These are phyloP conservation scores for Ectemnius cavifrons DNA, from an alignment of 2,888 invertebrate genomes.

Conservation along the genomic window DNA sequence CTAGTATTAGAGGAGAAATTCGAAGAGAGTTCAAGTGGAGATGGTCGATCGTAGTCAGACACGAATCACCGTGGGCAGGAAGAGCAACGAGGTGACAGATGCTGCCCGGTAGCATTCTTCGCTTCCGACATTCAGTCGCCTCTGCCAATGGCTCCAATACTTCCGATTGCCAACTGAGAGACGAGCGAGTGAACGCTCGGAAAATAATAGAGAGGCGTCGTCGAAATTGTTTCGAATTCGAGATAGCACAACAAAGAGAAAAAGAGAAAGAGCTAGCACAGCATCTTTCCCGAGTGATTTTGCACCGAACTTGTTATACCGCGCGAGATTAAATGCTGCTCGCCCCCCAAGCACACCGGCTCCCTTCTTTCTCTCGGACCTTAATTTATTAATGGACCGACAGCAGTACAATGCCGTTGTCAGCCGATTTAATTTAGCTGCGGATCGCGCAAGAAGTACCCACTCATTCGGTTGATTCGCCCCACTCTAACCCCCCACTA, in stretches of 20 bases:
- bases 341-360: background rate
- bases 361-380: too few species aligned
- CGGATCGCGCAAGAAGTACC: too few species aligned
- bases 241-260: background rate
- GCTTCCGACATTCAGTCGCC: conserved; percentile 28
- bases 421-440: too few species aligned
- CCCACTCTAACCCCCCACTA: too few species aligned
- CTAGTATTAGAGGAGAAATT: too few species aligned
- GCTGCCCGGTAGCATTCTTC: conserved; percentile 17
- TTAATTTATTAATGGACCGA: too few species aligned
- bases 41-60: conserved; percentile 31
- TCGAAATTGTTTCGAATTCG: conserved; percentile 25
- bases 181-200: conserved; percentile 2
- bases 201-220: conserved; percentile 20
- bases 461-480: too few species aligned
- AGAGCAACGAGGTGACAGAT: conserved; percentile 36
- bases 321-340: too few species aligned
- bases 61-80: conserved; percentile 7
- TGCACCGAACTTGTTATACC: too few species aligned
- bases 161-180: conserved; percentile 12
- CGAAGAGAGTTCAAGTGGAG: background rate
- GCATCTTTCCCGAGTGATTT: too few species aligned
- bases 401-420: too few species aligned
- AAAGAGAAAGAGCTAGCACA: too few species aligned
- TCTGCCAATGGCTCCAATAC: conserved; percentile 23